Conservation (phyloP, 2,797 vertebrate species). For the Myotis pilosus region DNA sequence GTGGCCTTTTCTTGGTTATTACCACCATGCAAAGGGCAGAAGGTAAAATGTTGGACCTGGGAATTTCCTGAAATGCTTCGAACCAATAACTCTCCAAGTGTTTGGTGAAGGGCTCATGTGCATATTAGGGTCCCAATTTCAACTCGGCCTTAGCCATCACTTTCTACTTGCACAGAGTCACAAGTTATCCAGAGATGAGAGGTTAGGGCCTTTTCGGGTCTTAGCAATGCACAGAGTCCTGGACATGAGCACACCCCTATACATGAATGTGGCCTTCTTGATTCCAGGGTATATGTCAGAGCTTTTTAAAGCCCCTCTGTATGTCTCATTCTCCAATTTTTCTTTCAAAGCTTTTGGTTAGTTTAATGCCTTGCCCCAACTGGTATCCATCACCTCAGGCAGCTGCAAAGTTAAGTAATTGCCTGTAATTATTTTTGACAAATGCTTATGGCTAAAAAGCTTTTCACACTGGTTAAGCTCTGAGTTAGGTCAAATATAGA, state of each 20-base stretch:
- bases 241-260: neutral
- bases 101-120: neutral
- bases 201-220: neutral
- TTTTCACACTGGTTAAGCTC: neutral
- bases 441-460: neutral
- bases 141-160: neutral
- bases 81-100: neutral
- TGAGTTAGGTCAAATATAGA: neutral
- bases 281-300: neutral
- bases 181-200: neutral
- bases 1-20: neutral
- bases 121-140: neutral
- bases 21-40: neutral
- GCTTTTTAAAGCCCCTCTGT: neutral
- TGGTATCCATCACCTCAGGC: neutral
- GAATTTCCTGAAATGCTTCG: neutral
- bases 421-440: neutral
- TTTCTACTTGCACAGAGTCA: neutral
- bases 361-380: neutral
- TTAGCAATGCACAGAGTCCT: neutral
- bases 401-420: neutral
- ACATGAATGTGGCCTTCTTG: neutral
- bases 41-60: neutral
- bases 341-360: neutral
- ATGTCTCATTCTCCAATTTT: neutral